These are phyloP conservation scores for Onychomys arenicola DNA, from an alignment of 2,797 vertebrate genomes.

Conservation along the genomic window DNA sequence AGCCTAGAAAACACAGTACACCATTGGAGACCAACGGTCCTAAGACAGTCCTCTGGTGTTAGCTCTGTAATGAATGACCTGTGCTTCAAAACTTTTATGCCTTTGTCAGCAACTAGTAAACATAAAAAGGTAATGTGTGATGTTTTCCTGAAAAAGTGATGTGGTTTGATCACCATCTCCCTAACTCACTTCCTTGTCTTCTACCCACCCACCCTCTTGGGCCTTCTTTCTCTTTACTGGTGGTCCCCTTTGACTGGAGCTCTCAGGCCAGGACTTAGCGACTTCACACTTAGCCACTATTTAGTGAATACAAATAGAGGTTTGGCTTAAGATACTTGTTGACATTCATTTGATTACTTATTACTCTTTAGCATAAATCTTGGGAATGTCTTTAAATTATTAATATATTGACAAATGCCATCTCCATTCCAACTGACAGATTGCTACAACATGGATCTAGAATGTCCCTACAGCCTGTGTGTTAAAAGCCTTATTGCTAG, in stretches of 20 bases:
- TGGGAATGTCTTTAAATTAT: slow-evolving; percentile 23
- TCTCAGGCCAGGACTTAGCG: background rate
- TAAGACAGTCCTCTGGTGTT: background rate
- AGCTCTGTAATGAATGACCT: background rate
- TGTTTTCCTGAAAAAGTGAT: background rate
- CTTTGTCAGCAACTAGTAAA: background rate
- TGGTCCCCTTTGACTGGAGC: background rate
- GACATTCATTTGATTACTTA: background rate
- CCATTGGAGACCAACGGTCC: background rate
- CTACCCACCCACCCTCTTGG: background rate
- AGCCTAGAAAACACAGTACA: background rate
- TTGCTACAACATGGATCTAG: background rate
- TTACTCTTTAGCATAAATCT: background rate
- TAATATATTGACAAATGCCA: slow-evolving; percentile 18
- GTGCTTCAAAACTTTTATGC: background rate
- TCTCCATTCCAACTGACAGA: background rate
- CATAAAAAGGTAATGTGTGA: too few species aligned
- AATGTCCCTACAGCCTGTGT: background rate
- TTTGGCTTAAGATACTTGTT: background rate
- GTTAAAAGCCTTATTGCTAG: background rate
- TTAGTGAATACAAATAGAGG: background rate
- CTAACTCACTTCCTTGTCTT: background rate
- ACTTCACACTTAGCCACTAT: background rate
- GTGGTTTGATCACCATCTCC: background rate
- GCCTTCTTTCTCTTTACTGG: background rate